These are phyloP conservation scores for Erythrocercus mccallii DNA, from an alignment of 2,113 vertebrate genomes.

Conservation along the genomic window DNA sequence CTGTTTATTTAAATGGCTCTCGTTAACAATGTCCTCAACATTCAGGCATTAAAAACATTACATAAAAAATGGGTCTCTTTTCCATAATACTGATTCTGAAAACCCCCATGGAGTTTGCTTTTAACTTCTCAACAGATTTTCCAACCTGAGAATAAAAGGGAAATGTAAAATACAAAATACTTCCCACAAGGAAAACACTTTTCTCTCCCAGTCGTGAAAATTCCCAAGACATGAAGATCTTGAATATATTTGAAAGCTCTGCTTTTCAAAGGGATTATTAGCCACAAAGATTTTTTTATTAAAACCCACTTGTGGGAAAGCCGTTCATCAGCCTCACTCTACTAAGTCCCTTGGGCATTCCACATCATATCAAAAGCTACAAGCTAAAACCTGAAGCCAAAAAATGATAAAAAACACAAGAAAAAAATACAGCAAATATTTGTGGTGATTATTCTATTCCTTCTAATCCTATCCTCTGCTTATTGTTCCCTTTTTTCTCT, in stretches of 20 bases:
- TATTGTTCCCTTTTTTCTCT: neutral
- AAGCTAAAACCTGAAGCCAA: neutral
- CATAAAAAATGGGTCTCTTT: neutral
- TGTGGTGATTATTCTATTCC: neutral
- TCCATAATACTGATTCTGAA: neutral
- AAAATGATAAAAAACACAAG: neutral
- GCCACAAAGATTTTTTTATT: neutral
- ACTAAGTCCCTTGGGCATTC: neutral
- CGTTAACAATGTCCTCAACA: neutral
- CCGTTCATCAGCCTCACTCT: neutral
- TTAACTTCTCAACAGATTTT: neutral
- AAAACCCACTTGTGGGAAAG: neutral
- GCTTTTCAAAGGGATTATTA: neutral
- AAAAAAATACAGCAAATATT: neutral
- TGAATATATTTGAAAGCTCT: neutral
- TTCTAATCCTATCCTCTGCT: neutral
- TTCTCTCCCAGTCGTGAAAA: neutral
- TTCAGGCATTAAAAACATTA: neutral
- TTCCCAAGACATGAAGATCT: neutral
- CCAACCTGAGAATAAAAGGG: neutral
- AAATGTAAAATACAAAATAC: neutral
- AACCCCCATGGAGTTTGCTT: neutral
- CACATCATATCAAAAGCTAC: neutral
- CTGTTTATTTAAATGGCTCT: neutral
- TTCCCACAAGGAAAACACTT: neutral